Conservation (phyloP, 2,797 vertebrate species). For the Gorsachius magnificus region DNA sequence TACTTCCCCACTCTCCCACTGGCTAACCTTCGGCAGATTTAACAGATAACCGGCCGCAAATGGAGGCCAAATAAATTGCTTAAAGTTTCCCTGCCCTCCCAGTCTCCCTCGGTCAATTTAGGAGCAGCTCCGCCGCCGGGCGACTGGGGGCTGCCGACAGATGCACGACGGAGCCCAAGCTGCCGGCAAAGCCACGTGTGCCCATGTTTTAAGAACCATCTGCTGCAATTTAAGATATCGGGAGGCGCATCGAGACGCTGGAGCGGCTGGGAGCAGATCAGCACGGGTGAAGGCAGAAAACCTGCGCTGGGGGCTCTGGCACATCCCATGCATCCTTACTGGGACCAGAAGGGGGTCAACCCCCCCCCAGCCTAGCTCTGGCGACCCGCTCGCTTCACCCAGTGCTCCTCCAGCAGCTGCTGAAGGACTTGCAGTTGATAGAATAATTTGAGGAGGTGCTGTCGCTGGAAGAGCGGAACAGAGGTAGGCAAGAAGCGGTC, state of each 20-base stretch:
- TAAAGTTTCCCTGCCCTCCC: background rate
- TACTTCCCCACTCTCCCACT: background rate
- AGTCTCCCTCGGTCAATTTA: accelerated
- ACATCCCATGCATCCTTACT: background rate
- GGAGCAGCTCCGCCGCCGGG: background rate
- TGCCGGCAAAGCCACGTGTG: background rate
- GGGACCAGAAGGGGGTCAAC: background rate
- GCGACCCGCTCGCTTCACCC: background rate
- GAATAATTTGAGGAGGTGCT: background rate
- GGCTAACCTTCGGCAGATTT: slow-evolving; percentile 42
- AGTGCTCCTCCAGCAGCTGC: background rate
- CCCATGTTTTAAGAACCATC: background rate
- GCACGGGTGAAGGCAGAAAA: background rate
- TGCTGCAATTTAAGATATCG: background rate
- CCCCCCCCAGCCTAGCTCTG: background rate
- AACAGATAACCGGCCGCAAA: background rate
- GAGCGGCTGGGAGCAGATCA: background rate
- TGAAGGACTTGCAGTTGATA: background rate
- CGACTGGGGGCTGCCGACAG: accelerated
- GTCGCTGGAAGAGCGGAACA: background rate
- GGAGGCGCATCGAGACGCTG: background rate
- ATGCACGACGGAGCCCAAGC: background rate
- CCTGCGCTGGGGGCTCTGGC: background rate
- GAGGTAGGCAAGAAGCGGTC: background rate
- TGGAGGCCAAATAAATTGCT: background rate